Conservation (phyloP, 2,888 invertebrate genomes). For the Hyposoter didymator region DNA sequence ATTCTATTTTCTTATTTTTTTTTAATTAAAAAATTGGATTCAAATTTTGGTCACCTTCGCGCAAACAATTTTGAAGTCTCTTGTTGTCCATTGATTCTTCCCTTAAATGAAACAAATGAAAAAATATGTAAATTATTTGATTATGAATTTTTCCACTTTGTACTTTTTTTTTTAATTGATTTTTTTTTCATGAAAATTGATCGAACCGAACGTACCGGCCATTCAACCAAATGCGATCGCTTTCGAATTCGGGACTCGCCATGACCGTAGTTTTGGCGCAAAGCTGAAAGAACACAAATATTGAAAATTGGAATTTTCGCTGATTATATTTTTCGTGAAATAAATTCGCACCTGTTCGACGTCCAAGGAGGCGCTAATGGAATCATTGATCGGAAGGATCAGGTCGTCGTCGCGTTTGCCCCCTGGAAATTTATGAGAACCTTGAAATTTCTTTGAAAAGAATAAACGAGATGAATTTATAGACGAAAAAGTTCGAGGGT, state of each 20-base stretch:
- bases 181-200: not conserved
- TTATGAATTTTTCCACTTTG: too few relatives aligned
- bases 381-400: slow-evolving; percentile 98
- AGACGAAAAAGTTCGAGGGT: slow-evolving; percentile 24
- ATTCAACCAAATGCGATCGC: slow-evolving; percentile 95
- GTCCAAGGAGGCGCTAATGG: slow-evolving; percentile 95
- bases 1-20: not conserved
- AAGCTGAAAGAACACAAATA: slow-evolving; percentile 86
- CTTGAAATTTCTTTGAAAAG: not conserved
- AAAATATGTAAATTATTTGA: too few relatives aligned
- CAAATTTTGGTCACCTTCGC: slow-evolving; percentile 86
- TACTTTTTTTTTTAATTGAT: not conserved
- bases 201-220: slow-evolving; percentile 85
- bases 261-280: slow-evolving; percentile 96
- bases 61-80: slow-evolving; percentile 91
- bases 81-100: slow-evolving; percentile 90
- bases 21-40: not conserved
- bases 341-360: slow-evolving; percentile 88
- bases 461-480: slow-evolving; percentile 4
- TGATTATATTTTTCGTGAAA: not conserved
- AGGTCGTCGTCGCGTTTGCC: slow-evolving; percentile 97
- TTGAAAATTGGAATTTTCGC: not conserved
- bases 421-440: slow-evolving; percentile 86
- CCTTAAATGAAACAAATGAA: slow-evolving; percentile 80
- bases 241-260: slow-evolving; percentile 89